Evolutionary conservation across 1,140 invertebrate species (phyloP).

Genomic region (Trichonephila clavata): DNA sequence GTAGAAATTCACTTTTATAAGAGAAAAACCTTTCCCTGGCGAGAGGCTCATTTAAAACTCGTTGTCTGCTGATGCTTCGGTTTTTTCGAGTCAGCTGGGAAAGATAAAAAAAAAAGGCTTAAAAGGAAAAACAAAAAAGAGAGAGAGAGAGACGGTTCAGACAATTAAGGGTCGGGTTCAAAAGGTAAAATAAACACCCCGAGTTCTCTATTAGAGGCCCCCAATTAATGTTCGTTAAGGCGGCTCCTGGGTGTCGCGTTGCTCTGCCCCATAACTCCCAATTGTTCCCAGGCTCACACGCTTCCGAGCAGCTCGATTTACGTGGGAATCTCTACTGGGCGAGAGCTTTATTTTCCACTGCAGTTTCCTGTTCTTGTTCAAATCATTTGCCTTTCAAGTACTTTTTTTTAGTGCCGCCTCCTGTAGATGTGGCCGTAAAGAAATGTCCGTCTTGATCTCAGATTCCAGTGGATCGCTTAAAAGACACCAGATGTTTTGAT

Average conservation of each 20-base stretch:
- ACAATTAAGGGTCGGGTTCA: constrained; percentile 15
- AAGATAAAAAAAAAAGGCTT: no score
- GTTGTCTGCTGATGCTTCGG: no score
- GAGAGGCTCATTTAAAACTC: no score
- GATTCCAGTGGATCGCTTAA: no score
- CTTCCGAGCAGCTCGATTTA: constrained; percentile 11
- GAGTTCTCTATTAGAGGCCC: not conserved
- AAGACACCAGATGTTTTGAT: no score
- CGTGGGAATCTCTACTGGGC: not conserved
- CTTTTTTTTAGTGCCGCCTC: no score
- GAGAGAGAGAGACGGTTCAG: not conserved
- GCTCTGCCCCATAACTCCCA: constrained; percentile 7
- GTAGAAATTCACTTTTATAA: no score
- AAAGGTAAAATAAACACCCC: constrained; percentile 5
- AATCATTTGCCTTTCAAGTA: not conserved
- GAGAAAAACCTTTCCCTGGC: no score
- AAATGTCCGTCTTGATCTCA: no score
- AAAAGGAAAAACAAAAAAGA: no score
- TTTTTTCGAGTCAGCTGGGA: no score
- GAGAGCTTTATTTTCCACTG: not conserved
- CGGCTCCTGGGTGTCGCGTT: not conserved
- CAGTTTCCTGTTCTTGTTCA: not conserved
- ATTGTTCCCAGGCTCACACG: constrained; percentile 9
- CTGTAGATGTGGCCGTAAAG: no score
- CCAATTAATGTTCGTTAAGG: constrained; percentile 4